phyloP scores from a whole-genome alignment of 2,797 vertebrate genomes.

The Lutjanus campechanus region DNA sequence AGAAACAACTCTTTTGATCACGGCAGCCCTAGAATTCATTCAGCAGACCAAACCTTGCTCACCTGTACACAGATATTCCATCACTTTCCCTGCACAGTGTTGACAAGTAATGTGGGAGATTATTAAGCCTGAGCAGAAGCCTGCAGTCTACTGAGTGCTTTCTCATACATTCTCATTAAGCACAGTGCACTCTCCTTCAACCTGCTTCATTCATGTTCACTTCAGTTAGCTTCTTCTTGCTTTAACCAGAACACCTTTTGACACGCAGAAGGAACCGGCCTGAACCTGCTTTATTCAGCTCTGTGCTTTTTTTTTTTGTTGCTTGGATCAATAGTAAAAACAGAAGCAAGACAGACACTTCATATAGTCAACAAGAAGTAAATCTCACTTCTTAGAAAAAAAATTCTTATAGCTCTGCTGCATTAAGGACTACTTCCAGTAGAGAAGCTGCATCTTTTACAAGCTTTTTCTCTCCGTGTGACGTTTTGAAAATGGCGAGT shows the following conservation, averaged over 20 bases:
- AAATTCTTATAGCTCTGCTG: neutral
- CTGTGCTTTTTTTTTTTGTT: neutral
- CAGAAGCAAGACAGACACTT: slow-evolving; percentile 9
- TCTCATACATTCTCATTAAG: slow-evolving; percentile 37
- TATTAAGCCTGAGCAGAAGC: slow-evolving; percentile 9
- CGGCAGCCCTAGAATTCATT: neutral
- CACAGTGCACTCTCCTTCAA: slow-evolving; percentile 30
- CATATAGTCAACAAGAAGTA: slow-evolving; percentile 1
- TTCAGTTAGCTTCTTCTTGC: slow-evolving; percentile 37
- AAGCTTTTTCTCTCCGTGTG: neutral
- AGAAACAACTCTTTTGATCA: neutral
- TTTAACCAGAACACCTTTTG: slow-evolving; percentile 37
- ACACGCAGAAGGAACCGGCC: slow-evolving; percentile 11
- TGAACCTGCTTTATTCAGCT: slow-evolving; percentile 24
- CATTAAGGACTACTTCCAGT: neutral
- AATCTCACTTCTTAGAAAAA: slow-evolving; percentile 18
- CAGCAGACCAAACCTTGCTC: neutral
- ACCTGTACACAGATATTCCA: neutral
- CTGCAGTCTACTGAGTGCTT: slow-evolving; percentile 9
- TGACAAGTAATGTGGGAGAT: slow-evolving; percentile 23
- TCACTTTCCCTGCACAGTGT: neutral
- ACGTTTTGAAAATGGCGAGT: neutral
- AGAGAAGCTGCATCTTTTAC: neutral
- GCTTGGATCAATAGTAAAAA: slow-evolving; percentile 28
- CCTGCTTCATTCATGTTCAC: slow-evolving; percentile 35